Conservation (phyloP, 2,113 vertebrate genomes). For the Mus pahari region DNA sequence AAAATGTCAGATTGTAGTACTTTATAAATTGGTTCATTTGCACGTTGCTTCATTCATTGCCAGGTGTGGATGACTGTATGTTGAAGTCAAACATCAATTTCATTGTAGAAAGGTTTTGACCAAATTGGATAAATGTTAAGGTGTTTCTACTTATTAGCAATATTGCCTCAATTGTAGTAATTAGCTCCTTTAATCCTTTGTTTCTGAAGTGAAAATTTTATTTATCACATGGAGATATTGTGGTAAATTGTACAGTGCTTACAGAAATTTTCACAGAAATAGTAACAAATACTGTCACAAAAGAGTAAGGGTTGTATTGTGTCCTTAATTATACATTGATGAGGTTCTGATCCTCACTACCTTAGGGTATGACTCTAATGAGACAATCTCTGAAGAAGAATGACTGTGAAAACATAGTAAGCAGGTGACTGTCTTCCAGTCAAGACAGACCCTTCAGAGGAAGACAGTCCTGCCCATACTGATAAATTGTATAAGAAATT, state of each 20-base stretch:
- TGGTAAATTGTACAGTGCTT: background rate
- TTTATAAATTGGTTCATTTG: background rate
- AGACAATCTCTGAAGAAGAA: too few species aligned
- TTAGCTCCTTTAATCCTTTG: background rate
- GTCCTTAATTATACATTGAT: too few species aligned
- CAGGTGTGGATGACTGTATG: background rate
- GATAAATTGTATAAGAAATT: background rate
- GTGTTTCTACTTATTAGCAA: background rate
- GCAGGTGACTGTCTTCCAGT: background rate
- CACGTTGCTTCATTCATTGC: background rate
- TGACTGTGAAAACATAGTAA: too few species aligned
- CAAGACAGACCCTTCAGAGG: background rate
- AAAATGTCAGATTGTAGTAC: background rate
- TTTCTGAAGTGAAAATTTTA: background rate
- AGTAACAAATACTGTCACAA: background rate
- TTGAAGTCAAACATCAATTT: background rate
- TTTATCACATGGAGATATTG: background rate
- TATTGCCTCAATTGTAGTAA: background rate
- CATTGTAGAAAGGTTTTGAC: background rate
- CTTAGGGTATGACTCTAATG: too few species aligned
- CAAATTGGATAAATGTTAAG: background rate
- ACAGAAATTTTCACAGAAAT: background rate
- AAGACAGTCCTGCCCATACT: background rate
- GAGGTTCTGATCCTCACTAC: too few species aligned
- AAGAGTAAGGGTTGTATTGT: background rate